Base-by-base conservation (phyloP, 1,140 invertebrate species). In the Pentalonia nigronervosa region DNA sequence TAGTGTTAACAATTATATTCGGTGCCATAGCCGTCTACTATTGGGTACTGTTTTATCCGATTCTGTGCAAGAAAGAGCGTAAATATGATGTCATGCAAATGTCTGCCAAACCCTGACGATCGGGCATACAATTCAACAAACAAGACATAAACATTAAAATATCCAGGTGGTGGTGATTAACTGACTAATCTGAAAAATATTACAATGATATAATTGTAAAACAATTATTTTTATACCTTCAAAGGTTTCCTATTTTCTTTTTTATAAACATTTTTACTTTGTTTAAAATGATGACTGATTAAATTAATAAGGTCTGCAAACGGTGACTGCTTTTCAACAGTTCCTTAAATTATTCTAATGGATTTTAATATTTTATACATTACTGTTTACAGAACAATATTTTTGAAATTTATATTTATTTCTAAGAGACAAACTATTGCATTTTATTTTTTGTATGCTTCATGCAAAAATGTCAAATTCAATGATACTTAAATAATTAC, bases 41-140 rank as follows among this genome's bases (percentile, higher is more conserved):
- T 94, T 96, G 96, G 94, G 96, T 96, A 48, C 95, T 96, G 94
- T 96, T 96, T 94, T 96, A 96, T 95, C 96, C 96, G 21, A 95
- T 96, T 91, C 94, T 96, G 25, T 96, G 96, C 94, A 95, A 96
- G 93, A 96, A 96, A 93, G 95, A 96, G 93, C 95, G 96, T 90
- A 96, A 96, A 94, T 96, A 96, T 95, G 95, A 96, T 93, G 96
- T 96, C 93, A 96, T 96, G 95, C 96, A 96, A 93, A 94, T 96
- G 45, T 95, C 96, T 21, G 93, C 94, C 56, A 84, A 94, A 56
- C 81, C 90, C 17, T 92, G 83, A 83, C 14, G 7, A 90, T 1
- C 11, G 41, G 14, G 11, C 11, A 41, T 86, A 6, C 2, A 47
- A 36, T 36, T 60, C 41, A 36, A 41, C 20, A 60, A 47, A 50